phyloP scores from a whole-genome alignment of 2,888 invertebrate genomes.

The Argyresthia goedartella region DNA sequence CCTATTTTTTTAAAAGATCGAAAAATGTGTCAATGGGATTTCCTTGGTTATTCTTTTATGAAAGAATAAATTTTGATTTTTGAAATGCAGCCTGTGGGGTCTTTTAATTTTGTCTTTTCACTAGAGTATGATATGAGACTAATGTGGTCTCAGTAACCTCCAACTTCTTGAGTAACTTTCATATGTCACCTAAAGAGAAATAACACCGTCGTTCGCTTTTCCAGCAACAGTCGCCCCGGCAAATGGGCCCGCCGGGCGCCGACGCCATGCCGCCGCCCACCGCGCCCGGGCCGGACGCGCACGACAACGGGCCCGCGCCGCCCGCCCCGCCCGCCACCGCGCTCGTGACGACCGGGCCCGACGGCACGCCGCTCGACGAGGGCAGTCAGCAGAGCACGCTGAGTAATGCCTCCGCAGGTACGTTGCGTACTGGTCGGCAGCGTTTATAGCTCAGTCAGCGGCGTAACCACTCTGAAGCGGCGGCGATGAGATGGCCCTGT shows the following conservation, averaged over 20 bases:
- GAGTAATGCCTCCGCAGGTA: constrained; percentile 93
- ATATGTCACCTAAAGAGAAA: not conserved
- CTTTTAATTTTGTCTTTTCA: too few species aligned
- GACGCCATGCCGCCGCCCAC: constrained; percentile 72
- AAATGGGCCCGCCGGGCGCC: constrained; percentile 71
- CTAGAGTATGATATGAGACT: too few species aligned
- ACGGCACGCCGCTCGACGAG: constrained; percentile 90
- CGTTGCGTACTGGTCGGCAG: not conserved
- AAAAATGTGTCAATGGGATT: too few species aligned
- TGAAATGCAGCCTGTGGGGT: too few species aligned
- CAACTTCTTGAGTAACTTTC: not conserved
- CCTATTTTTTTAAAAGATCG: too few species aligned
- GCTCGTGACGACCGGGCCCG: constrained; percentile 91
- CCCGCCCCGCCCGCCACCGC: constrained; percentile 83
- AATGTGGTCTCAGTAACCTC: too few species aligned
- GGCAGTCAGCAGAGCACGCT: constrained; percentile 94
- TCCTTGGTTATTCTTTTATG: too few species aligned
- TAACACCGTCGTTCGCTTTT: constrained; percentile 38
- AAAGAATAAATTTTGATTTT: too few species aligned
- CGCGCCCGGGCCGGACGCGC: constrained; percentile 71
- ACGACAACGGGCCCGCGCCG: constrained; percentile 76
- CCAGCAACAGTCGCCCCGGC: constrained; percentile 67
- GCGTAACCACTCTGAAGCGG: too few species aligned
- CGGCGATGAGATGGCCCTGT: too few species aligned
- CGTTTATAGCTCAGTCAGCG: not conserved